A percentile compares a stretch with the other conserved stretches of the same genome.
These are phyloP conservation scores for Drosophila serrata DNA, from an alignment of 1,140 invertebrate genomes.

Conservation along the genomic window DNA sequence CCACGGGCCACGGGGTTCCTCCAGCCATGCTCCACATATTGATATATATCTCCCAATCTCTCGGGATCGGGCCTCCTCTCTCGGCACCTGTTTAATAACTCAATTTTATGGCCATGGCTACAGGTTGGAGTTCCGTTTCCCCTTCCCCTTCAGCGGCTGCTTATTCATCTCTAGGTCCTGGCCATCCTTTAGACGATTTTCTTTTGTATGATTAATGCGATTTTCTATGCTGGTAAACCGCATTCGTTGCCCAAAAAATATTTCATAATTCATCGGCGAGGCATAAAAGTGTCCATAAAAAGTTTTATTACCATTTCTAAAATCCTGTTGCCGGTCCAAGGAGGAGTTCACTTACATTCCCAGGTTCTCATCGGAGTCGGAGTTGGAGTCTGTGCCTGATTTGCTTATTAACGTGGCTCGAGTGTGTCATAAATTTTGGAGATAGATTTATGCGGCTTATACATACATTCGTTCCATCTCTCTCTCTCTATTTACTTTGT, in stretches of 20 bases:
- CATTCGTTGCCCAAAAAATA: constrained; percentile 62
- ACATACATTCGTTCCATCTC: constrained; percentile 12
- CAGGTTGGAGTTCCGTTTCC: constrained; percentile 43
- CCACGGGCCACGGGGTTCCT: constrained; percentile 35
- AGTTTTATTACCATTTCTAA: constrained; percentile 76
- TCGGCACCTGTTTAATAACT: constrained; percentile 76
- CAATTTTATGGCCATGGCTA: constrained; percentile 67
- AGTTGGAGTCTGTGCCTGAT: constrained; percentile 40
- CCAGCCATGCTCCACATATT: constrained; percentile 5
- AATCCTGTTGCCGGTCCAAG: constrained; percentile 25
- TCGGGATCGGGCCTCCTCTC: constrained; percentile 11
- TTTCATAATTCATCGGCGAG: constrained; percentile 71
- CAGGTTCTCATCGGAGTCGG: constrained; percentile 9
- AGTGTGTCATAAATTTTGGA: constrained; percentile 71
- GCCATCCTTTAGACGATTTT: constrained; percentile 62
- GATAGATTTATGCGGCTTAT: constrained; percentile 66
- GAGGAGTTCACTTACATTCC: constrained; percentile 11
- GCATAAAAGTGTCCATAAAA: constrained; percentile 72
- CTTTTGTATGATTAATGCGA: constrained; percentile 63
- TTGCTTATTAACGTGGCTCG: constrained; percentile 75
- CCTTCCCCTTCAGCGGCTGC: constrained; percentile 26
- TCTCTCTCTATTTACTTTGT: constrained; percentile 44
- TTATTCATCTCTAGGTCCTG: constrained; percentile 59
- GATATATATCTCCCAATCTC: constrained; percentile 13
- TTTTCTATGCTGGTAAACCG: constrained; percentile 35